These are phyloP conservation scores for Rhopalosiphum padi DNA, from an alignment of 1,140 invertebrate species.

Conservation along the genomic window DNA sequence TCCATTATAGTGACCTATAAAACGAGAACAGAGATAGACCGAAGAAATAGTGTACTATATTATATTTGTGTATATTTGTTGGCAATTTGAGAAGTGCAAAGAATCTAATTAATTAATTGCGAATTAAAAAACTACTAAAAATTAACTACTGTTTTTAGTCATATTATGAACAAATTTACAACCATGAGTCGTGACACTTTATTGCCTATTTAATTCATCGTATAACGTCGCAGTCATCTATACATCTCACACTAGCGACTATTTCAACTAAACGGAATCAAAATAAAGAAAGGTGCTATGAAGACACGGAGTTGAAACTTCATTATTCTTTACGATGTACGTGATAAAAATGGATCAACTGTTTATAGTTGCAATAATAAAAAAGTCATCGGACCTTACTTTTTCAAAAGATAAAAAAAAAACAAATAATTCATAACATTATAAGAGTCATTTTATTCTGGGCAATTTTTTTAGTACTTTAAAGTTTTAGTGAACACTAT, in stretches of 20 bases:
- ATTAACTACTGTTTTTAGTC: not conserved
- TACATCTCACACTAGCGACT: no score
- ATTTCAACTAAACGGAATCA: not conserved
- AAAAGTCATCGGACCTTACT: not conserved
- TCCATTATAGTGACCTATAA: no score
- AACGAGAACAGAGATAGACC: no score
- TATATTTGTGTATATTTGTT: no score
- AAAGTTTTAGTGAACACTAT: not conserved
- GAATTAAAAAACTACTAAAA: not conserved
- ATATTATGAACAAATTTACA: not conserved
- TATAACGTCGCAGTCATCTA: not conserved
- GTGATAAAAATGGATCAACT: not conserved
- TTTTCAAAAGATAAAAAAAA: not conserved
- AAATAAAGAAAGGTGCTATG: not conserved
- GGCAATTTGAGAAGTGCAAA: no score
- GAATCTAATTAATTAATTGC: no score
- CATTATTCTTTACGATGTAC: not conserved
- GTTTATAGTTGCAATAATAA: not conserved
- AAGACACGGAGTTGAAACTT: not conserved
- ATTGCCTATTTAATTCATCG: slow-evolving; percentile 21
- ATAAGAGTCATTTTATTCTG: not conserved
- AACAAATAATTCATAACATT: not conserved
- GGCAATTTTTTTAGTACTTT: not conserved
- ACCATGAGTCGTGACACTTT: not conserved
- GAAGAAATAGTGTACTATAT: no score